These are phyloP conservation scores for Epicauta chinensis DNA, from an alignment of 1,140 invertebrate species.

Conservation along the genomic window DNA sequence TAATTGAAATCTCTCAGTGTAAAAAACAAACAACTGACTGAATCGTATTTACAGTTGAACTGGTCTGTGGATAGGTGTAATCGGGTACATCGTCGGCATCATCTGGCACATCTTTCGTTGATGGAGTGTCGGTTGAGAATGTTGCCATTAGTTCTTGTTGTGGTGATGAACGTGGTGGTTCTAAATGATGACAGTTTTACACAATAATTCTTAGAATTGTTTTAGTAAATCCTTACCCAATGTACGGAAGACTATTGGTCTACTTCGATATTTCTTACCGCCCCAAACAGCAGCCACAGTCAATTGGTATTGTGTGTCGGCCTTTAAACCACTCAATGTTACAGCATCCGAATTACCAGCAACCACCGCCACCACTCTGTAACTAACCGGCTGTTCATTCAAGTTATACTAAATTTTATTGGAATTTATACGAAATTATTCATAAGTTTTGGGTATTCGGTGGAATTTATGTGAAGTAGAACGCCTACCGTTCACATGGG, in stretches of 20 bases:
- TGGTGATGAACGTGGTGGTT: constrained; percentile 64
- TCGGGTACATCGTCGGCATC: constrained; percentile 31
- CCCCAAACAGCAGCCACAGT: constrained; percentile 72
- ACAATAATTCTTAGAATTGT: too few relatives aligned
- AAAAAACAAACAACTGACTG: not conserved
- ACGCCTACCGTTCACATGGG: too few relatives aligned
- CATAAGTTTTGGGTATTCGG: too few relatives aligned
- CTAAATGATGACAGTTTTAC: too few relatives aligned
- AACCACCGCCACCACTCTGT: constrained; percentile 81
- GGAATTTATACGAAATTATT: not conserved
- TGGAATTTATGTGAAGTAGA: too few relatives aligned
- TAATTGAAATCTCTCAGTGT: not conserved
- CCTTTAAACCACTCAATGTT: constrained; percentile 66
- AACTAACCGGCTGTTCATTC: constrained; percentile 59
- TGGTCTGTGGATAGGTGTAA: constrained; percentile 44
- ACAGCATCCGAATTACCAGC: constrained; percentile 79
- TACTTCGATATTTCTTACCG: constrained; percentile 71
- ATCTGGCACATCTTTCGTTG: constrained; percentile 10
- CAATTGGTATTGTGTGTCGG: constrained; percentile 81
- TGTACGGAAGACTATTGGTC: constrained; percentile 79
- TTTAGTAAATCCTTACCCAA: constrained; percentile 71
- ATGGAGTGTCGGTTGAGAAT: constrained; percentile 39
- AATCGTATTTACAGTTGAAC: constrained; percentile 48
- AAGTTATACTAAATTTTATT: constrained; percentile 22
- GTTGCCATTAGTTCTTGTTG: constrained; percentile 58